Percentiles rank a stretch among this genome's conserved stretches.
phyloP scores from a whole-genome alignment of 2,797 vertebrate genomes.

The Triplophysa bombifrons region DNA sequence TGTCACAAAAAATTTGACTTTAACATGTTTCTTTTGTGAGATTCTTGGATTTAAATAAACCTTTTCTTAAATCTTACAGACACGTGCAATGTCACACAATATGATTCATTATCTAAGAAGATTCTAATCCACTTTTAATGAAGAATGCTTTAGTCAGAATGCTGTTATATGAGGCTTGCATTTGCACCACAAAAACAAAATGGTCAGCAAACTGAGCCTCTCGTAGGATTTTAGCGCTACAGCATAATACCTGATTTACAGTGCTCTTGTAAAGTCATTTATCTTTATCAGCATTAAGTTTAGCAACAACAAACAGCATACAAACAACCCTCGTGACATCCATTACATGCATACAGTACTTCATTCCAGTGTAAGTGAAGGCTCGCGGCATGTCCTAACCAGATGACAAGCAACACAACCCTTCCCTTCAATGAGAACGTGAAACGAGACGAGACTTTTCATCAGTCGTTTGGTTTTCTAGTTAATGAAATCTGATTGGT shows the following conservation, averaged over 20 bases:
- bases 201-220: not conserved
- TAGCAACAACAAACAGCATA: not conserved
- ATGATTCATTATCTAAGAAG: conserved; percentile 5
- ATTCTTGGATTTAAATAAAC: too few relatives aligned
- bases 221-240: not conserved
- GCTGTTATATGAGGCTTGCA: not conserved
- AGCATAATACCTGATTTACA: not conserved
- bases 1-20: too few relatives aligned
- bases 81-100: not conserved
- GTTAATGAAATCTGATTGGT: not conserved
- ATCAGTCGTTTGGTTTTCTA: not conserved
- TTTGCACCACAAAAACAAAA: conserved; percentile 12
- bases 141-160: not conserved
- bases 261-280: not conserved
- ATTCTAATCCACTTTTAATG: conserved; percentile 33
- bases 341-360: conserved; percentile 3
- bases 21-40: too few relatives aligned
- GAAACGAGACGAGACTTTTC: not conserved
- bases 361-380: not conserved
- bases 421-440: not conserved
- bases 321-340: conserved; percentile 16
- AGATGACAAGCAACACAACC: not conserved
- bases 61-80: too few relatives aligned
- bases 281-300: not conserved
- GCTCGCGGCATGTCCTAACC: too few relatives aligned